Evolutionary conservation across 2,113 vertebrate species (phyloP).

Genomic region (Corythoichthys intestinalis): DNA sequence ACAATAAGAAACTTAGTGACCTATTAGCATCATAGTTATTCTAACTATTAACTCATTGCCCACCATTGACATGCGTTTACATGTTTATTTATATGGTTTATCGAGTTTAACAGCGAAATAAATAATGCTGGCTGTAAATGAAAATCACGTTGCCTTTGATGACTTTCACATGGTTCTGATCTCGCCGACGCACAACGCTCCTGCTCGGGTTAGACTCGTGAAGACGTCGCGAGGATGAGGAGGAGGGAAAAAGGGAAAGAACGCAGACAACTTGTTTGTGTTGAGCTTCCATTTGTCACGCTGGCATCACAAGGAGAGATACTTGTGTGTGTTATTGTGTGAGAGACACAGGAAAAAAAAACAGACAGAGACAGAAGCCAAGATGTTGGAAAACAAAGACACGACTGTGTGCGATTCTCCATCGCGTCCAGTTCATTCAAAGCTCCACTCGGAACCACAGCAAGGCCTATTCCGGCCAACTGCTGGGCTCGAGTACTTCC

Average conservation of each 20-base stretch:
- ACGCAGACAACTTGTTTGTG: constrained; percentile 28
- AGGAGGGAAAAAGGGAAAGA: not conserved
- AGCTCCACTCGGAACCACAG: constrained; percentile 44
- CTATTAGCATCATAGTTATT: not conserved
- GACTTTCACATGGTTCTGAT: constrained; percentile 63
- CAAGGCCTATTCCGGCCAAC: constrained; percentile 55
- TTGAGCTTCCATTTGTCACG: constrained; percentile 32
- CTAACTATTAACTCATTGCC: not conserved
- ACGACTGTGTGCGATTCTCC: constrained; percentile 59
- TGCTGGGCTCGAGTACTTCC: constrained; percentile 42
- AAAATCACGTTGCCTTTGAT: constrained; percentile 60
- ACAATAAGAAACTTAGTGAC: too few species aligned
- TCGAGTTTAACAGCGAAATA: constrained; percentile 14
- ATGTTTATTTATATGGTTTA: not conserved
- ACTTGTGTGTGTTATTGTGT: not conserved
- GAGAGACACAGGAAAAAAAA: not conserved
- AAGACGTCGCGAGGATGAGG: constrained; percentile 6
- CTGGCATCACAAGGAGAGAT: constrained; percentile 37
- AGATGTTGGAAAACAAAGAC: constrained; percentile 59
- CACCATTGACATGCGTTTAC: not conserved
- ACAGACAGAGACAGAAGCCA: constrained; percentile 35
- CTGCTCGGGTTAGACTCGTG: constrained; percentile 7
- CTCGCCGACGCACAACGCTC: constrained; percentile 30
- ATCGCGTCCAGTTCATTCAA: constrained; percentile 61
- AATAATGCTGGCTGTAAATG: constrained; percentile 44